Evolutionary conservation across 2,113 vertebrate genomes (phyloP), one percentile per base, ranked within the genome.

Genomic region (Halichoerus grypus): DNA sequence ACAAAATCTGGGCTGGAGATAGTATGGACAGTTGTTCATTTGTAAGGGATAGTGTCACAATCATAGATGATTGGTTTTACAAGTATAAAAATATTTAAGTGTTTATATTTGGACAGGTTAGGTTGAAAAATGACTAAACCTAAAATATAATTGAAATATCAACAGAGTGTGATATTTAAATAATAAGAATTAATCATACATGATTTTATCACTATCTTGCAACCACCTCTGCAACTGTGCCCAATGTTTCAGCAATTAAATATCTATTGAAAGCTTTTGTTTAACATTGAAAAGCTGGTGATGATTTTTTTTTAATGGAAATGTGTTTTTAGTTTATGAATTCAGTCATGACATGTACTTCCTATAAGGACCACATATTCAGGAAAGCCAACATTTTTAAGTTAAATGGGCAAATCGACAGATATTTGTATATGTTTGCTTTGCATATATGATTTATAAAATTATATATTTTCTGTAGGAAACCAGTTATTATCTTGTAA

Each of bases 371-470:
- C 46, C 36, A 88, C 5, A 1, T 89, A 49, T 33, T 28, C 11
- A 74, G n/a, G 36, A 95, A 88, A 93, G 36, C 57, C 18, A 94
- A 1, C 51, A 63, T 97, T 28, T 91, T 85, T 81, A 69, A 95
- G 5, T 95, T 79, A 69, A 76, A 18, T 88, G 6, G 51, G 10
- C 36, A 69, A n/a, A 33, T 55, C 31, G 74, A 49, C 16, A 67
- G 13, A 74, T 63, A 59, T 6, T 72, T 85, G 19, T 84, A 16
- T 49, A 8, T 79, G 11, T 77, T 94, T 95, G 12, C 39, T 84
- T 96, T 83, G 12, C 4, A 22, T 81, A n/a, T 95, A 46, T 89
- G 61, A 72, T 55, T 49, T 11, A 63, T 77, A 63, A 36, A 11
- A 83, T 88, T 61, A 13, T 71, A 0, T 87, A 33, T 67, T 94